Percentiles rank a stretch among this genome's conserved stretches.
Conservation (phyloP, 2,797 vertebrate species). For the Simalia tracyae region DNA sequence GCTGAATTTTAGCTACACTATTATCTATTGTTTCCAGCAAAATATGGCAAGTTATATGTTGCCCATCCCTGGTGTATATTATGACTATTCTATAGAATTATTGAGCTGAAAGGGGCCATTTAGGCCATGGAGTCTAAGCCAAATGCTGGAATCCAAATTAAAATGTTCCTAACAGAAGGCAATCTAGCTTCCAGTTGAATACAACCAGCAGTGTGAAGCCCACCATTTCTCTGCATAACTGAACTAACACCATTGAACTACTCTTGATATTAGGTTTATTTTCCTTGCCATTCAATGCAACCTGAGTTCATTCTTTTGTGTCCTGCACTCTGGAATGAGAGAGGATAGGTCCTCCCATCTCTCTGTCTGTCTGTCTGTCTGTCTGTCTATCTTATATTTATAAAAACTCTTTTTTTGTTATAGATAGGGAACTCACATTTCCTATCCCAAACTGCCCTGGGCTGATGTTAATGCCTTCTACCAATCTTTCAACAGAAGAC, state of each 20-base stretch:
- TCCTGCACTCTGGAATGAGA: not conserved
- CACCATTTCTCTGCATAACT: not conserved
- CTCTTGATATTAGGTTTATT: not conserved
- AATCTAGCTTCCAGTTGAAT: not conserved
- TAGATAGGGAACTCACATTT: too few species aligned
- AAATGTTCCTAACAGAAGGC: not conserved
- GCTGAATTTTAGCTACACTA: not conserved
- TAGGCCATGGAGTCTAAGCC: not conserved
- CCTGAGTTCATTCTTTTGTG: not conserved
- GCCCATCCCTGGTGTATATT: not conserved
- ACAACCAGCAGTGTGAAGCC: not conserved
- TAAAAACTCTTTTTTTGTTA: not conserved
- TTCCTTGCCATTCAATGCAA: not conserved
- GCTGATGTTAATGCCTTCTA: not conserved
- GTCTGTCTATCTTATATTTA: too few species aligned
- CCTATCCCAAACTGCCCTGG: too few species aligned
- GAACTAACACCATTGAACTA: not conserved
- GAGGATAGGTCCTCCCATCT: not conserved
- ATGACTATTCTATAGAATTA: not conserved
- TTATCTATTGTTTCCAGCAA: not conserved
- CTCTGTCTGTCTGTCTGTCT: too few species aligned
- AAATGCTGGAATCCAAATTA: not conserved
- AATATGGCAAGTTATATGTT: not conserved
- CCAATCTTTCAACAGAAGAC: not conserved
- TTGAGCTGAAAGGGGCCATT: not conserved